Base-by-base conservation (phyloP, 1,140 invertebrate genomes). In the Stratiolaelaps scimitus region DNA sequence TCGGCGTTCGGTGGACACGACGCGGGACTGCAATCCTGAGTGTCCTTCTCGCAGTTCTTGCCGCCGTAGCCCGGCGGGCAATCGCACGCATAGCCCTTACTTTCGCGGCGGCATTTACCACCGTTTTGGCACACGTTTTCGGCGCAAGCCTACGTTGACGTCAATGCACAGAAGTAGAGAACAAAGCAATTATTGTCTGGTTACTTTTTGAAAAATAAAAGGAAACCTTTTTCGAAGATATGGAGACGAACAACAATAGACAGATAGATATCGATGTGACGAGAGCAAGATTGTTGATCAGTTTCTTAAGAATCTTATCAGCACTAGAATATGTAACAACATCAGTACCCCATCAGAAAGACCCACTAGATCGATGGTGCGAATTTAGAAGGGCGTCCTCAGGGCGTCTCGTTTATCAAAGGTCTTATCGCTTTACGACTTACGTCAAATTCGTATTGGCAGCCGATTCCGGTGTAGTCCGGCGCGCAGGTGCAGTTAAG, bases 1-100 rank as follows among this genome's bases (percentile, higher is more conserved):
- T 85, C 88, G 4, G 92, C 89, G 17, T 89, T 89, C 64, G 90
- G 87, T 47, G 92, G 91, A 74, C 92, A 96, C 0, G 89, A 91
- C 70, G 91, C 90, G 69, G 92, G 88, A 74, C 88, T 86, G 73
- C 92, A 96, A 71, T 95, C 89, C 28, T 86, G 77, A 66, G 95
- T 92, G 73, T 94, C 90, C 72, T 90, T 83, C 72, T 94, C 89
- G 73, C 92, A 96, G 70, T 89, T 88, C 43, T 83, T 83, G 28
- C 90, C 89, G 69, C 85, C 87, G 69, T 83, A 92, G 48, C 89
- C 89, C 66, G 85, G 80, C 20, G 88, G 84, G 74, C 92, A 95
- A 20, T 84, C 74, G 70, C 92, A 96, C 45, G 83, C 84, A 73
- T 90, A 94, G 43, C 85, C 87, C 69, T 83, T 79, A 0, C 87